A percentile compares a stretch with the other conserved stretches of the same genome.
Conservation (phyloP, 2,797 vertebrate genomes). For the Anabacerthia variegaticeps region DNA sequence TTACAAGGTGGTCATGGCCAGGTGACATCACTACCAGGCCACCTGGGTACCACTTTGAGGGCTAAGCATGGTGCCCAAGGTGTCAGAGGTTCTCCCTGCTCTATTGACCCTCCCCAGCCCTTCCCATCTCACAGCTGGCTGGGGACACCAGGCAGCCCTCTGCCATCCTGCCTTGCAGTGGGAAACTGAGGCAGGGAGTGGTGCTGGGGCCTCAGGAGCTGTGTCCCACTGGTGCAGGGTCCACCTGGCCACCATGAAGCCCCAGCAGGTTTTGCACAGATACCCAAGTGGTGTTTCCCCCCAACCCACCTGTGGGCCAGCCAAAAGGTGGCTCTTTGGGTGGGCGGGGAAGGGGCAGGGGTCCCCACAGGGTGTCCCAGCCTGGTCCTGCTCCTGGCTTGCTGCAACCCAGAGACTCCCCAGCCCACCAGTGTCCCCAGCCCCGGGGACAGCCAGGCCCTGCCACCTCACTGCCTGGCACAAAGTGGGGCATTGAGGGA, state of each 20-base stretch:
- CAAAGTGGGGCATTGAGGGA: constrained; percentile 32
- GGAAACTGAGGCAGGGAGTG: neutral
- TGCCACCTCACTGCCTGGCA: constrained; percentile 46
- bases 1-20: rapidly evolving
- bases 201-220: neutral
- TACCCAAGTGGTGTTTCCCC: neutral
- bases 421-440: neutral
- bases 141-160: neutral
- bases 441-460: constrained; percentile 12
- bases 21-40: neutral
- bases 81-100: neutral
- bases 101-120: neutral
- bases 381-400: neutral
- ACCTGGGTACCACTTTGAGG: neutral
- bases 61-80: neutral
- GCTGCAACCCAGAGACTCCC: neutral
- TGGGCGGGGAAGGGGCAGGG: neutral
- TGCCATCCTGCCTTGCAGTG: neutral
- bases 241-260: neutral
- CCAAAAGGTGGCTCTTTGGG: neutral
- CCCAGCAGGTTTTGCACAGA: neutral
- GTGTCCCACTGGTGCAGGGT: rapidly evolving
- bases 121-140: neutral
- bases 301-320: rapidly evolving
- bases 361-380: neutral